phyloP scores from a whole-genome alignment of 2,113 vertebrate genomes.

The Pipa parva region DNA sequence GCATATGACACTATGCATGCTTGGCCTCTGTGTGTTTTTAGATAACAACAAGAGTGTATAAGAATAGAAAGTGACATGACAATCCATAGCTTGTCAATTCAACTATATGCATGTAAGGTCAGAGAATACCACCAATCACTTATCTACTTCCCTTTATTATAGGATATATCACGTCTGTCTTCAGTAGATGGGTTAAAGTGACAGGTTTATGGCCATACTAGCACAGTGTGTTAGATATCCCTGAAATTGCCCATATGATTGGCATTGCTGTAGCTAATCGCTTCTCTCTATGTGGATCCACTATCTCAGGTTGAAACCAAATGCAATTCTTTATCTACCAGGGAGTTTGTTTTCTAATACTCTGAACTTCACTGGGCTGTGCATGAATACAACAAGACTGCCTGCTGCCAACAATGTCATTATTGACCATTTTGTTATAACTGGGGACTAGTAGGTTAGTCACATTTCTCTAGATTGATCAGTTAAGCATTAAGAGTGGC shows the following conservation, averaged over 20 bases:
- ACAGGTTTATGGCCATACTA: background rate
- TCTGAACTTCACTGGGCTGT: background rate
- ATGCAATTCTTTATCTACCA: background rate
- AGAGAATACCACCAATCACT: background rate
- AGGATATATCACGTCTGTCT: background rate
- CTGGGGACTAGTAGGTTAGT: too few relatives aligned
- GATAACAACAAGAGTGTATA: too few relatives aligned
- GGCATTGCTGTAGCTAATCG: conserved; percentile 1
- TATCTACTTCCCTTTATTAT: background rate
- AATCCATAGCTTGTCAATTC: background rate
- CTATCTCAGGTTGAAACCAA: background rate
- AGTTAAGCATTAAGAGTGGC: background rate
- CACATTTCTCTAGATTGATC: background rate
- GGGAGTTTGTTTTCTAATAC: background rate
- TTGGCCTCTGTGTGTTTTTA: too few relatives aligned
- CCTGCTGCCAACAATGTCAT: background rate
- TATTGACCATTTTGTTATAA: background rate
- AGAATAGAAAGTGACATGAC: background rate
- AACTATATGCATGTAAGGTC: background rate
- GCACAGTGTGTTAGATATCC: background rate
- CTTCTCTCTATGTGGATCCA: conserved; percentile 2
- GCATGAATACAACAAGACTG: background rate
- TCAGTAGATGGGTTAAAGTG: background rate
- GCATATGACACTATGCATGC: too few relatives aligned
- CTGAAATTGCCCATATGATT: background rate